Evolutionary conservation across 2,113 vertebrate genomes (phyloP).

Genomic region (Henicopernis longicauda): DNA sequence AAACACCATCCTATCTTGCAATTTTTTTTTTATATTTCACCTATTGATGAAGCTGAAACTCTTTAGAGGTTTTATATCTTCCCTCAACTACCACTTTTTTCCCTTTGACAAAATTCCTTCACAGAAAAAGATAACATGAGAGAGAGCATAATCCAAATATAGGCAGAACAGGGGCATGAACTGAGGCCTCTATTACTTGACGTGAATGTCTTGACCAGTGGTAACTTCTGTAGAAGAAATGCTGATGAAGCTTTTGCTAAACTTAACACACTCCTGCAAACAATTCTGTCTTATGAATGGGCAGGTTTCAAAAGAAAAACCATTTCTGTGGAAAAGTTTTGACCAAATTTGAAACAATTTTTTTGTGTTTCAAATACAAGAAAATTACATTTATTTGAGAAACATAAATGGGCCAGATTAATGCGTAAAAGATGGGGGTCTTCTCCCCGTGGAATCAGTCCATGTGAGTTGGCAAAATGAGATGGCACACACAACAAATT

Average conservation of each 20-base stretch:
- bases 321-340: not conserved
- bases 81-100: not conserved
- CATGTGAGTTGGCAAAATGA: not conserved
- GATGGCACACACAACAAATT: not conserved
- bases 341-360: not conserved
- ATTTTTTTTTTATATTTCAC: not conserved
- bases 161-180: not conserved
- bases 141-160: not conserved
- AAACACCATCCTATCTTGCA: not conserved
- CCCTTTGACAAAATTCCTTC: not conserved
- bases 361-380: not conserved
- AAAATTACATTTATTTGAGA: not conserved
- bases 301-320: not conserved
- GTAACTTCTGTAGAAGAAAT: not conserved
- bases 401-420: not conserved
- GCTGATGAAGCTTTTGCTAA: not conserved
- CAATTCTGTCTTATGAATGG: not conserved
- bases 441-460: not conserved
- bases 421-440: not conserved
- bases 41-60: not conserved
- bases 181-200: not conserved
- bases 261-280: not conserved
- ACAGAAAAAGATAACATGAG: not conserved
- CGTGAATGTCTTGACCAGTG: not conserved
- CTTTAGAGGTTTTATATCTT: not conserved